A percentile compares a stretch with the other conserved stretches of the same genome.
phyloP scores from a whole-genome alignment of 2,888 invertebrate genomes.

The Drosophila pseudotakahashii region DNA sequence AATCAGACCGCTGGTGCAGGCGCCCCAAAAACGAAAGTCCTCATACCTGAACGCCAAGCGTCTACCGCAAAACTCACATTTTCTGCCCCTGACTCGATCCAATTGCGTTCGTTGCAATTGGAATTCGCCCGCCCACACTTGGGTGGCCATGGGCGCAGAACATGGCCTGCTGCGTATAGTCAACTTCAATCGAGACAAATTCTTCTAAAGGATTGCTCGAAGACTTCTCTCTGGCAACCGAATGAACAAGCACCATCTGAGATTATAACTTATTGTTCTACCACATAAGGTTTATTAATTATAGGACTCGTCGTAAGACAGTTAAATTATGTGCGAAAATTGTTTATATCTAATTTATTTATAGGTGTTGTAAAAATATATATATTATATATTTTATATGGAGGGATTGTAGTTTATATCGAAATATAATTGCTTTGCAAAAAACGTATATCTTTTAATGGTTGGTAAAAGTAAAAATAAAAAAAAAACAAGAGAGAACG shows the following conservation, averaged over 20 bases:
- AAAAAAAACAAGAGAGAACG: too few species aligned
- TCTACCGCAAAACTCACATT: conserved; percentile 52
- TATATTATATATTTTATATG: conserved; percentile 35
- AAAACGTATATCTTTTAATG: too few species aligned
- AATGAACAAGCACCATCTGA: conserved; percentile 19
- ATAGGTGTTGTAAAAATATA: conserved; percentile 28
- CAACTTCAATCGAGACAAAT: conserved; percentile 50
- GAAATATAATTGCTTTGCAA: conserved; percentile 11
- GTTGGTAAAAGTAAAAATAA: too few species aligned
- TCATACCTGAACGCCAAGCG: conserved; percentile 50
- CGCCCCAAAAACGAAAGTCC: conserved; percentile 34
- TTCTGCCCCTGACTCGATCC: conserved; percentile 66
- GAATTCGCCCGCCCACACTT: conserved; percentile 65
- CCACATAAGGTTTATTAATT: conserved; percentile 1
- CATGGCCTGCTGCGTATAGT: conserved; percentile 81
- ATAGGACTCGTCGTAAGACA: background rate
- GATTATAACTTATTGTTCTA: conserved; percentile 36
- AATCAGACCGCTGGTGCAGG: conserved; percentile 61
- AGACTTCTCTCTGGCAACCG: background rate
- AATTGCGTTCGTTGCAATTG: conserved; percentile 80
- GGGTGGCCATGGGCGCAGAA: conserved; percentile 81
- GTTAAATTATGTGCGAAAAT: conserved; percentile 9
- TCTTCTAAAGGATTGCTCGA: conserved; percentile 18
- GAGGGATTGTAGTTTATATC: conserved; percentile 26
- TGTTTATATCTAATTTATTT: conserved; percentile 9